Evolutionary conservation across 2,797 vertebrate genomes (phyloP), one percentile per base, ranked within the genome.

Genomic region (Falco columbarius): DNA sequence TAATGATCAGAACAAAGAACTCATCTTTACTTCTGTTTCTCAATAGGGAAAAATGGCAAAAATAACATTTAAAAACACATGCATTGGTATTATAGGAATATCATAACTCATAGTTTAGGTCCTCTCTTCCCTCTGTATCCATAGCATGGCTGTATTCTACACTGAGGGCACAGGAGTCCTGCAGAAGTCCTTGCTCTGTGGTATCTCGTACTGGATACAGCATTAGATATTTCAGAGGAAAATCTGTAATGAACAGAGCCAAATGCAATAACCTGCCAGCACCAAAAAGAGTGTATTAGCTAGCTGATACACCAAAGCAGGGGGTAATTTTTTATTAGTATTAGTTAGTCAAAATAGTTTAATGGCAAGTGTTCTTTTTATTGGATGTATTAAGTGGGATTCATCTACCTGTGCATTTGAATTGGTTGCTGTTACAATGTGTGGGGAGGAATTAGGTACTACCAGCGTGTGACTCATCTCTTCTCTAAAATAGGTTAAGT

Each of bases 401-500:
- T 81, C 26, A 17, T 49, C 55, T 52, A 80, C 74, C 84, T 85
- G 74, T 80, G 11, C 74, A 18, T 65, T 51, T 20, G 47, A 73
- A 81, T 15, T 94, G 63, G 32, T 59, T 95, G 44, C 34, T 7
- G 3, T 79, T 85, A 7, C 4, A 40, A 20, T 59, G 65, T 74
- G 38, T 59, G 75, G 68, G 63, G 87, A 76, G 81, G 55, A 94
- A 88, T 82, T 73, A 70, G 72, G 61, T 34, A 56, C 59, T 76
- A 76, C 27, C 52, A 77, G 44, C 2, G 2, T 46, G 38, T 91
- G 91, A 91, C 23, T 93, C 81, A 79, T 81, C 23, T 79, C 62
- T 76, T 81, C 79, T 71, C 59, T 73, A 87, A 95, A 95, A 81
- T 38, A 76, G 77, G 81, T 85, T 72, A 92, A 68, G 55, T 92